These are phyloP conservation scores for Netelia inedita DNA, from an alignment of 2,888 invertebrate genomes.

Conservation along the genomic window DNA sequence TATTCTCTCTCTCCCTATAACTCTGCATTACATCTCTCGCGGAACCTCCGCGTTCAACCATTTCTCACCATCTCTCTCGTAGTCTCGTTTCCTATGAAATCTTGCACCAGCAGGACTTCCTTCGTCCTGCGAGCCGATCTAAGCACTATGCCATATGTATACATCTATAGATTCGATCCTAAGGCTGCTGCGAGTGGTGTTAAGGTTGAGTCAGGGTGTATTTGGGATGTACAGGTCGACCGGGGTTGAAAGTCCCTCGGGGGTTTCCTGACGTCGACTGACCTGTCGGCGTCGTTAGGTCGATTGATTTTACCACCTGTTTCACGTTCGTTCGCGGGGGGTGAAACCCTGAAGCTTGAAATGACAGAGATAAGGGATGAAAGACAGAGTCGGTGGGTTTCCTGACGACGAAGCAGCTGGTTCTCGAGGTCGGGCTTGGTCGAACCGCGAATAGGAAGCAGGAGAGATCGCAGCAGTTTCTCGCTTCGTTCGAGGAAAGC, in stretches of 20 bases:
- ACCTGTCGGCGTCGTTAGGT: constrained; percentile 78
- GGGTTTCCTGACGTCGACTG: constrained; percentile 66
- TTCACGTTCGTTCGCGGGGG: constrained; percentile 35
- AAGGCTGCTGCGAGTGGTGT: constrained; percentile 41
- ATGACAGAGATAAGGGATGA: constrained; percentile 48
- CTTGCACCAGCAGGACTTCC: constrained; percentile 38
- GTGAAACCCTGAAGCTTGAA: constrained; percentile 3
- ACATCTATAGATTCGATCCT: constrained; percentile 26
- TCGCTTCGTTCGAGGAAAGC: constrained; percentile 32
- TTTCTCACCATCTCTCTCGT: constrained; percentile 38
- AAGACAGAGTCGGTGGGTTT: constrained; percentile 43
- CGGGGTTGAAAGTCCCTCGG: constrained; percentile 63
- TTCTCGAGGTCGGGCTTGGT: constrained; percentile 60
- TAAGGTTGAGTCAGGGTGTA: constrained; percentile 24
- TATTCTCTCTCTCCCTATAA: constrained; percentile 29
- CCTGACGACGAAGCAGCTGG: constrained; percentile 46
- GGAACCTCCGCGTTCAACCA: constrained; percentile 49
- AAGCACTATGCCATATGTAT: constrained; percentile 24
- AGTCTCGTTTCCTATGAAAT: constrained; percentile 40
- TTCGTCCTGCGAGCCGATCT: constrained; percentile 50
- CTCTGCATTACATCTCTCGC: constrained; percentile 43
- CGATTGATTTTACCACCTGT: constrained; percentile 83
- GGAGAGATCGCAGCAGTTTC: constrained; percentile 59
- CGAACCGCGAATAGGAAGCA: constrained; percentile 65
- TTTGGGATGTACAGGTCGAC: constrained; percentile 59